Conservation (phyloP, 2,113 vertebrate genomes). For the Microcebus tavaratra region DNA sequence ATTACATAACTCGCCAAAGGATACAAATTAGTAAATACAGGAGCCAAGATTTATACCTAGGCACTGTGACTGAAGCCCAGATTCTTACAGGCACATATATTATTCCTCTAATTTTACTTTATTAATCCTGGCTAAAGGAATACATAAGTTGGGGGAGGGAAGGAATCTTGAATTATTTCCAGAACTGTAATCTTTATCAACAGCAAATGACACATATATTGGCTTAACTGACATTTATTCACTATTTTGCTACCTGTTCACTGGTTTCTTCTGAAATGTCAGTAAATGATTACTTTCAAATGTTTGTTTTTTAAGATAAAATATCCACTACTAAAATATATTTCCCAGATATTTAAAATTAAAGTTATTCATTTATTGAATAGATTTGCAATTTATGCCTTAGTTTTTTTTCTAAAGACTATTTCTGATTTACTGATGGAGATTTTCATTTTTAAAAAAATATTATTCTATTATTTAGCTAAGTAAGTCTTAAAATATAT, state of each 20-base stretch:
- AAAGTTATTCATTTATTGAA: slow-evolving; percentile 6
- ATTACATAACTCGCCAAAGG: background rate
- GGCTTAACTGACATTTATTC: background rate
- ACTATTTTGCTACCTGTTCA: background rate
- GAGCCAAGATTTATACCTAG: background rate
- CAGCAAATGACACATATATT: background rate
- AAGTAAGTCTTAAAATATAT: slow-evolving; percentile 1
- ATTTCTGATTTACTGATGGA: background rate
- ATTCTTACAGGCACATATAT: background rate
- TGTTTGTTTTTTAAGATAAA: slow-evolving; percentile 40
- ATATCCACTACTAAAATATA: background rate
- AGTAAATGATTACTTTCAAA: slow-evolving; percentile 6
- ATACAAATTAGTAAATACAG: background rate
- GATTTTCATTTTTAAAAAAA: background rate
- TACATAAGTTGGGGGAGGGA: background rate
- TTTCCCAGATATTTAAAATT: slow-evolving; percentile 38
- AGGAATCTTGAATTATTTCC: background rate
- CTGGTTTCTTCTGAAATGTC: slow-evolving; percentile 2
- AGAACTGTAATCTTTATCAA: background rate
- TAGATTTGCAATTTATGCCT: background rate
- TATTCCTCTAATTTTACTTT: background rate
- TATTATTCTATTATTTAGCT: background rate
- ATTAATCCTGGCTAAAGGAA: background rate
- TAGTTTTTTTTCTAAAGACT: background rate
- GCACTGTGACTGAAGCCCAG: background rate